Base-by-base conservation (phyloP, 53 echinoderm and acorn worm species). In the Echinarachnius parma region DNA sequence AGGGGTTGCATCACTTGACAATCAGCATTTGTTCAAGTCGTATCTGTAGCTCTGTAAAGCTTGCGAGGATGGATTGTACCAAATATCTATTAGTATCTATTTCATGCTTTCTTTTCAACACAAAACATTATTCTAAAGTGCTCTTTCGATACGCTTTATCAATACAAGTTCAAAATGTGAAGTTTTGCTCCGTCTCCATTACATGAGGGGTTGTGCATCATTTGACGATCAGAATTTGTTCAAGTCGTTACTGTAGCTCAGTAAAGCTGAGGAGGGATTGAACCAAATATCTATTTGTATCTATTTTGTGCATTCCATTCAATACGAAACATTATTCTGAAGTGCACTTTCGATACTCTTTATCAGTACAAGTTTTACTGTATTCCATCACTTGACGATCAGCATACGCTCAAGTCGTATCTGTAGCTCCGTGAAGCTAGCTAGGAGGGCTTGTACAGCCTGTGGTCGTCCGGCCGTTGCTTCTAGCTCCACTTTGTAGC, bases 401-500 rank as follows among this genome's bases (percentile, higher is more conserved):
- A 80, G 79, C 80, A 98, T 77, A 31, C 89, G 82, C 28, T 98
- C 86, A 28, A 98, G 36, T 30, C 80, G 82, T 19, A 78, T 84
- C 65, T 98, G 91, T 23, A 98, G 82, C 34, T 98, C 85, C 19
- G 79, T 82, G 61, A 98, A 98, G 71, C 68, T 62, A 27, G 50
- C 75, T 26, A 98, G 80, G 59, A 84, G 75, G n/a, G 75, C 46
- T 34, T 82, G 88, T 19, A 92, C 81, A 4, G 62, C 59, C 14
- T 83, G 77, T 5, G 62, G 80, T 21, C 57, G 80, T 3, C 79
- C 84, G 15, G 87, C 78, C 10, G 87, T 98, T 2, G 98, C 98
- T 44, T 98, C 91, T 23, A 98, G 64, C 70, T 98, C 98, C 0
- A 98, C 98, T 46, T 98, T 98, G 86, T 98, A 98, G 70, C 87